Evolutionary conservation across 2,888 invertebrate genomes (phyloP).

Genomic region (Tenthredo distinguenda): DNA sequence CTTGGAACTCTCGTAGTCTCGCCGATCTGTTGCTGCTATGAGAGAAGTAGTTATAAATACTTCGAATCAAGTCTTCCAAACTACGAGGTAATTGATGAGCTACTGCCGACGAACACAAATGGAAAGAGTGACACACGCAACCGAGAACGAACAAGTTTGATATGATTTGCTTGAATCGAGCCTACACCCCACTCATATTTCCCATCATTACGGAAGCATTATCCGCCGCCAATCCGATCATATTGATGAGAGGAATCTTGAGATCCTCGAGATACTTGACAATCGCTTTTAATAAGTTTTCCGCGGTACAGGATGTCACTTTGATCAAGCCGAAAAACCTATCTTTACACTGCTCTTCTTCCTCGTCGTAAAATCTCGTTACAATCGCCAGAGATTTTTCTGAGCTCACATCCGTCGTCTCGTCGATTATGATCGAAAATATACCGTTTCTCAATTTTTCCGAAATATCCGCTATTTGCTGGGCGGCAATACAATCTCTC

Average conservation of each 20-base stretch:
- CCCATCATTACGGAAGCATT: slow-evolving; percentile 56
- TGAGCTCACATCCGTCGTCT: slow-evolving; percentile 40
- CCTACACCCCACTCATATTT: slow-evolving; percentile 50
- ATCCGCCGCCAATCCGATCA: slow-evolving; percentile 55
- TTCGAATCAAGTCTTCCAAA: slow-evolving; percentile 51
- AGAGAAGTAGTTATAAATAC: slow-evolving; percentile 64
- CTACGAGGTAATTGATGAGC: slow-evolving; percentile 44
- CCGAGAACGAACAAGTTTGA: slow-evolving; percentile 51
- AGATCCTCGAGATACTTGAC: slow-evolving; percentile 24
- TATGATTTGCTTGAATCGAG: slow-evolving; percentile 53
- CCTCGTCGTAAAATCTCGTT: slow-evolving; percentile 38
- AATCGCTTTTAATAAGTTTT: slow-evolving; percentile 47
- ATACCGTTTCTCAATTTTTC: background rate
- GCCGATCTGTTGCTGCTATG: slow-evolving; percentile 65
- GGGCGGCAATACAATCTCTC: slow-evolving; percentile 51
- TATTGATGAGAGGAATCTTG: slow-evolving; percentile 45
- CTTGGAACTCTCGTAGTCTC: slow-evolving; percentile 53
- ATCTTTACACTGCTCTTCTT: background rate
- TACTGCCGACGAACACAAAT: slow-evolving; percentile 54
- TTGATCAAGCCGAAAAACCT: slow-evolving; percentile 45
- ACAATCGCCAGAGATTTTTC: slow-evolving; percentile 46
- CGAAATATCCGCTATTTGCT: background rate
- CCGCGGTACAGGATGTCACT: slow-evolving; percentile 54
- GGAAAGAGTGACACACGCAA: slow-evolving; percentile 55
- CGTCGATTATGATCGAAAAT: slow-evolving; percentile 51